Conservation (phyloP, 2,113 vertebrate genomes). For the Tenrec ecaudatus region DNA sequence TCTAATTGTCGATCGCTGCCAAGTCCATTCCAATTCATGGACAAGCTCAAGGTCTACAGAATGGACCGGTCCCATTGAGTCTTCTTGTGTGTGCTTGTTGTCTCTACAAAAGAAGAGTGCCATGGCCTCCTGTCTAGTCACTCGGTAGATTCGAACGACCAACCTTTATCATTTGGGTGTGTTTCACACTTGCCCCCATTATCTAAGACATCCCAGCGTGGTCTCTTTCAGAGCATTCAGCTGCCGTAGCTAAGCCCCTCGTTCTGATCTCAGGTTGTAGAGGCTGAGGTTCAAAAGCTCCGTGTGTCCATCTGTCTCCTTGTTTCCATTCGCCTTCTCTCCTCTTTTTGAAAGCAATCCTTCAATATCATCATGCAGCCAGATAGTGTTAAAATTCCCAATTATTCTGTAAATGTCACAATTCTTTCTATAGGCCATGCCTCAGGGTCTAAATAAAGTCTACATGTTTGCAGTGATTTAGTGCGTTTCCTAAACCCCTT, state of each 20-base stretch:
- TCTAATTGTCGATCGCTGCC: not conserved
- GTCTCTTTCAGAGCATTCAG: too few species aligned
- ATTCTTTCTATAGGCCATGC: not conserved
- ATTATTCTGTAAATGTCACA: not conserved
- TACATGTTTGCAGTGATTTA: not conserved
- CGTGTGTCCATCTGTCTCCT: too few species aligned
- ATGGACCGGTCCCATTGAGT: not conserved
- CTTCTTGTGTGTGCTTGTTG: not conserved
- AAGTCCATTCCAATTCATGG: not conserved
- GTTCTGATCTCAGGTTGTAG: too few species aligned
- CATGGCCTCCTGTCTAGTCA: not conserved
- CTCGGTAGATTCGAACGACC: not conserved
- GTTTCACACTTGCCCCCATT: too few species aligned
- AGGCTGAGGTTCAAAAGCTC: too few species aligned
- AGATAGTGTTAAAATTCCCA: not conserved
- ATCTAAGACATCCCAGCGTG: too few species aligned
- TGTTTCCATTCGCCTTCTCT: not conserved
- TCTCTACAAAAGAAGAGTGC: not conserved
- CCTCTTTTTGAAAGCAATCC: not conserved
- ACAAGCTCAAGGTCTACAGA: not conserved
- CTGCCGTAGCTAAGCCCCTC: too few species aligned
- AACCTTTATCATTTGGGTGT: not conserved
- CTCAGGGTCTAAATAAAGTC: not conserved
- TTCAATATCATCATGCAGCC: not conserved
- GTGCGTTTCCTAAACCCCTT: not conserved